phyloP scores from a whole-genome alignment of 35 echinoderm and acorn worm species.

The Eucidaris tribuloides region DNA sequence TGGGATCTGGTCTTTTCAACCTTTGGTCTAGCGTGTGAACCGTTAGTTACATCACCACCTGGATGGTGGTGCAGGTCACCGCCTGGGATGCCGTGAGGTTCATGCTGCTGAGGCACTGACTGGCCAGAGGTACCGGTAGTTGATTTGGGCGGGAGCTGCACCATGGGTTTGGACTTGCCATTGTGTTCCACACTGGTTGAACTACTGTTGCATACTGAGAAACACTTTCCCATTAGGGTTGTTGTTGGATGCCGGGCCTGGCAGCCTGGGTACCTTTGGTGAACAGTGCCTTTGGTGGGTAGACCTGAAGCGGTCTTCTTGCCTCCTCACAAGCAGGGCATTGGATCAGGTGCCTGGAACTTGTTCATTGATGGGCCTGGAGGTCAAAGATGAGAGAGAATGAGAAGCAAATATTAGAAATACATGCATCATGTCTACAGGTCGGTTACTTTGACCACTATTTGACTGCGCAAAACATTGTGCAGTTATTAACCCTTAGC shows the following conservation, averaged over 20 bases:
- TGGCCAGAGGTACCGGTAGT: slow-evolving; percentile 3
- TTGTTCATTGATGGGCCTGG: too few relatives aligned
- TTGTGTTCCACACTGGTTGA: slow-evolving; percentile 63
- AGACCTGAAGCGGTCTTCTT: neutral
- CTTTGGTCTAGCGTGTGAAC: neutral
- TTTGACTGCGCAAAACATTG: too few relatives aligned
- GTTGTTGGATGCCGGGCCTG: slow-evolving; percentile 12
- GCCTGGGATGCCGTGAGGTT: neutral
- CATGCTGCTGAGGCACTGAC: slow-evolving; percentile 30
- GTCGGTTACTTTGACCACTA: too few relatives aligned
- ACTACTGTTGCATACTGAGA: slow-evolving; percentile 68
- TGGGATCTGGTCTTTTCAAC: neutral
- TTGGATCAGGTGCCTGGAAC: too few relatives aligned
- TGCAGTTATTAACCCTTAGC: too few relatives aligned
- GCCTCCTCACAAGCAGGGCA: too few relatives aligned
- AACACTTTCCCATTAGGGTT: slow-evolving; percentile 85
- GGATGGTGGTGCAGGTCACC: slow-evolving; percentile 17
- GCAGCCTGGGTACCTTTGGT: slow-evolving; percentile 16
- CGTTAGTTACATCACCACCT: slow-evolving; percentile 38
- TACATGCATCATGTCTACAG: too few relatives aligned
- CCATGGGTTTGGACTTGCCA: slow-evolving; percentile 50
- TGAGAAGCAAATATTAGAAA: too few relatives aligned
- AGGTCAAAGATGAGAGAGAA: too few relatives aligned
- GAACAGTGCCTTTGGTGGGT: neutral
- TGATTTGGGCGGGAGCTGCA: slow-evolving; percentile 48